These are phyloP conservation scores for Gyps fulvus DNA, from an alignment of 2,113 vertebrate species.

Conservation along the genomic window DNA sequence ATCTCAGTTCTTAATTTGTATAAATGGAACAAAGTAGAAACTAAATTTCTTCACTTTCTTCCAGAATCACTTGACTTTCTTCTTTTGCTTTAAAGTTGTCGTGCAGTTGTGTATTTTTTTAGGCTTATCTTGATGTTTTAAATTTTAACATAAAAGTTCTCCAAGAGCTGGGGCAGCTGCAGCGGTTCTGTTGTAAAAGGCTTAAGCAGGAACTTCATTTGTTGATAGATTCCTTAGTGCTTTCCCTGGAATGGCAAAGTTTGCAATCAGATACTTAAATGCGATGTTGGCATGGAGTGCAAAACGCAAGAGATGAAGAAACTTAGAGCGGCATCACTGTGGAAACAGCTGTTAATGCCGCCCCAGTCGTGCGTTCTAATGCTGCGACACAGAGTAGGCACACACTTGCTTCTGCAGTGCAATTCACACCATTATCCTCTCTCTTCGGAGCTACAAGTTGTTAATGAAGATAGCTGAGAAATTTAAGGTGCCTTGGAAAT, in stretches of 20 bases:
- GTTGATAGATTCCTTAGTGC: neutral
- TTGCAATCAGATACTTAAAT: neutral
- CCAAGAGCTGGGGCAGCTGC: neutral
- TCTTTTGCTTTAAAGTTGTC: neutral
- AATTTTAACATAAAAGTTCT: neutral
- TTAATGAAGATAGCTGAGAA: neutral
- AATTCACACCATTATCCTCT: neutral
- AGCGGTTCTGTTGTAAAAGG: neutral
- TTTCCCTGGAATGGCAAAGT: neutral
- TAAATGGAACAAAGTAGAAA: neutral
- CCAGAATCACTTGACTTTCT: neutral
- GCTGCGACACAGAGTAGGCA: neutral
- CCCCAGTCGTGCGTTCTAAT: accelerated
- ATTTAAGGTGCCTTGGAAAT: neutral
- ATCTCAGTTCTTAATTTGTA: neutral
- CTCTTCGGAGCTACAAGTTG: neutral
- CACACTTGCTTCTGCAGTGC: accelerated
- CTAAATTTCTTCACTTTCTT: neutral
- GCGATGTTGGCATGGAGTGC: neutral
- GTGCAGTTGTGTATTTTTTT: neutral
- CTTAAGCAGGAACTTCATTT: neutral
- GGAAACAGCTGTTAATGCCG: neutral
- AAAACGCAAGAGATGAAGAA: neutral
- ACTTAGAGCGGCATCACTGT: neutral
- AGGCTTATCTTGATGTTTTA: neutral